Evolutionary conservation across 1,140 invertebrate genomes (phyloP).

Genomic region (Camponotus floridanus): DNA sequence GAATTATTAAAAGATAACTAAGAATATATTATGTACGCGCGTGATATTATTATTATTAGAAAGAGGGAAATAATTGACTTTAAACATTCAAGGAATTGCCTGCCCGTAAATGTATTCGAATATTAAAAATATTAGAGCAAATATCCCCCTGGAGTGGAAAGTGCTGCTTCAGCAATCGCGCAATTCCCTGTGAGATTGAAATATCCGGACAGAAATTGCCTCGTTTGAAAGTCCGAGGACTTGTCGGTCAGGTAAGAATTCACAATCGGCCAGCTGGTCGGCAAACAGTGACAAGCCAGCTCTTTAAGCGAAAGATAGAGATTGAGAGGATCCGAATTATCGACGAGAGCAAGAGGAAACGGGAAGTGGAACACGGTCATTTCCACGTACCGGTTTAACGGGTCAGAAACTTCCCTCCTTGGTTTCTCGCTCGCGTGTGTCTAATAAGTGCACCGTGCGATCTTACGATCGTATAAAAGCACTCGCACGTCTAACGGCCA

Average conservation of each 20-base stretch:
- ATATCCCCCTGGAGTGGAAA: conserved; percentile 11
- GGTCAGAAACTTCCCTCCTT: conserved; percentile 38
- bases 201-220: conserved; percentile 31
- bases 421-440: conserved; percentile 51
- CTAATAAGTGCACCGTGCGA: conserved; percentile 54
- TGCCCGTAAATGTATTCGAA: neutral
- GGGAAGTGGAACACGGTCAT: conserved; percentile 56
- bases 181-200: neutral
- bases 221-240: neutral
- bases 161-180: neutral
- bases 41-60: too few species aligned
- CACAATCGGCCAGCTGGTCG: conserved; percentile 7
- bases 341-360: conserved; percentile 38
- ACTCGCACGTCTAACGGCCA: conserved; percentile 30
- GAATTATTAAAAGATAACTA: neutral
- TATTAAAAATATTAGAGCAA: neutral
- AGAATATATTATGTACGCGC: neutral
- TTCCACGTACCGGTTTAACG: conserved; percentile 60
- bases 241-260: conserved; percentile 41
- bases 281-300: neutral
- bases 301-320: conserved; percentile 26
- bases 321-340: conserved; percentile 18
- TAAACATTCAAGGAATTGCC: neutral
- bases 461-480: conserved; percentile 56
- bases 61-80: neutral